Evolutionary conservation across 2,888 invertebrate species (phyloP).

Genomic region (Hydroisotoma schaefferi): DNA sequence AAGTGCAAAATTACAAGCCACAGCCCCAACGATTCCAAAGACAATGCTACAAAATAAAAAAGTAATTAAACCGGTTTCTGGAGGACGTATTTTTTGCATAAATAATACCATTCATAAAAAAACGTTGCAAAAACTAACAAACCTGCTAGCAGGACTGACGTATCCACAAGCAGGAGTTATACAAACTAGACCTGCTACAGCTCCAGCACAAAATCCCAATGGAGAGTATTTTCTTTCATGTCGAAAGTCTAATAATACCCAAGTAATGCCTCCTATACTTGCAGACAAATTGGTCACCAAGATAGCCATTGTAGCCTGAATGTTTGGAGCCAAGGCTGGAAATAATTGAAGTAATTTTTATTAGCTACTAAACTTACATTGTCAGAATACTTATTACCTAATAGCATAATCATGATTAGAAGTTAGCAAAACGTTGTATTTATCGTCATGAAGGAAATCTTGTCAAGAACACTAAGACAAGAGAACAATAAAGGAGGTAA

Average conservation of each 20-base stretch:
- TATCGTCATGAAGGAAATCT: too few species aligned
- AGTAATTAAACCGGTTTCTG: too few species aligned
- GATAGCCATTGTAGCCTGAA: conserved; percentile 35
- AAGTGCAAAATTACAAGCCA: conserved; percentile 39
- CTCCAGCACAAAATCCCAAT: conserved; percentile 42
- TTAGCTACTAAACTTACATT: too few species aligned
- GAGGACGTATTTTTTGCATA: too few species aligned
- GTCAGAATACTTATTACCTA: too few species aligned
- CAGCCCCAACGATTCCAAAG: conserved; percentile 40
- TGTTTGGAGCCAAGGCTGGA: conserved; percentile 22
- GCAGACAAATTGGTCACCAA: conserved; percentile 40
- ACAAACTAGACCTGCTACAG: conserved; percentile 41
- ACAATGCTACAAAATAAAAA: conserved; percentile 15
- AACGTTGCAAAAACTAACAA: too few species aligned
- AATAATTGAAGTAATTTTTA: too few species aligned
- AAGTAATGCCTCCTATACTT: conserved; percentile 41
- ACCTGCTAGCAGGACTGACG: conserved; percentile 30
- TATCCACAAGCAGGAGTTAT: conserved; percentile 41
- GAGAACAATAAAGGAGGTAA: too few species aligned
- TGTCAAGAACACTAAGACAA: too few species aligned
- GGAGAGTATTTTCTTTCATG: conserved; percentile 39
- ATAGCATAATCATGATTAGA: too few species aligned
- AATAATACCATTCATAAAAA: too few species aligned
- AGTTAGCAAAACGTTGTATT: too few species aligned
- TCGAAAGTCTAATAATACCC: conserved; percentile 42